These are phyloP conservation scores for Mionectes macconnelli DNA, from an alignment of 2,113 vertebrate species.

Conservation along the genomic window DNA sequence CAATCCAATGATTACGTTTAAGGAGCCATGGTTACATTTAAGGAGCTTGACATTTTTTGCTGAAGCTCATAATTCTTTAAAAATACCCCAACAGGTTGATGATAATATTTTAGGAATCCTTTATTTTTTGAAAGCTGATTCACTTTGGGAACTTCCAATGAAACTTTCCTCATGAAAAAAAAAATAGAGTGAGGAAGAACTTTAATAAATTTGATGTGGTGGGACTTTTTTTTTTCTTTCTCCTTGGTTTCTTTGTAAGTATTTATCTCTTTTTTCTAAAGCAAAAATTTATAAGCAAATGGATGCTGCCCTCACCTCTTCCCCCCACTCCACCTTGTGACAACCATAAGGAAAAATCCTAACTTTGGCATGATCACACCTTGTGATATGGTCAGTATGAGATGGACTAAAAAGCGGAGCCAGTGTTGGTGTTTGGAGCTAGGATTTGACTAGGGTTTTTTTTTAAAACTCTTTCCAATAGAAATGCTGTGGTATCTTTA, in stretches of 20 bases:
- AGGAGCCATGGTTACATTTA: not conserved
- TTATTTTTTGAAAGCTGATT: not conserved
- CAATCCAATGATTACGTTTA: not conserved
- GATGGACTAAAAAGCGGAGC: not conserved
- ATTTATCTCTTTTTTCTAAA: not conserved
- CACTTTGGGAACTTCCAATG: not conserved
- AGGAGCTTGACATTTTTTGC: not conserved
- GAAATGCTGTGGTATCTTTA: not conserved
- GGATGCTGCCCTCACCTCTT: not conserved
- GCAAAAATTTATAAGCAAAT: not conserved
- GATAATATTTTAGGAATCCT: not conserved
- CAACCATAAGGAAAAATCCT: not conserved
- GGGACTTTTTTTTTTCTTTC: not conserved
- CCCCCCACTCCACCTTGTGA: accelerated
- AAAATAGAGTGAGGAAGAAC: not conserved
- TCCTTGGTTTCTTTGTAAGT: not conserved
- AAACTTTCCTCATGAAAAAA: not conserved
- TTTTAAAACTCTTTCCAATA: not conserved
- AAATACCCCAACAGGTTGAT: not conserved
- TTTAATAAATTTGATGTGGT: not conserved
- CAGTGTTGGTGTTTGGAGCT: not conserved
- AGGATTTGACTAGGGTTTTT: not conserved
- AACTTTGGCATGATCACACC: not conserved
- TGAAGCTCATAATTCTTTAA: not conserved
- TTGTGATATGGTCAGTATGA: not conserved